These are phyloP conservation scores for Leucania comma DNA, from an alignment of 2,888 invertebrate genomes.

Conservation along the genomic window DNA sequence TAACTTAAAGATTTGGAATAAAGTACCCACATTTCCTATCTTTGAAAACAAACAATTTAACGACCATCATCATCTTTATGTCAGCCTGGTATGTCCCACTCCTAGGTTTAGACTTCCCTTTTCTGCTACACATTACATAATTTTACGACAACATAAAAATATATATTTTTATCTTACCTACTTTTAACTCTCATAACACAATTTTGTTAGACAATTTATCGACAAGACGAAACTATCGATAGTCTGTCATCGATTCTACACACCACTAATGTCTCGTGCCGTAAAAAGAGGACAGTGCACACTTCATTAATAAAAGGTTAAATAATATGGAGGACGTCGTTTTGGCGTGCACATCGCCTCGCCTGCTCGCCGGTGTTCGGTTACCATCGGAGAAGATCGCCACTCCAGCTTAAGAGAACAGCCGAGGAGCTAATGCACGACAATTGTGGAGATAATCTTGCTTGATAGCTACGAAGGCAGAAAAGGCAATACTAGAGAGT, in stretches of 20 bases:
- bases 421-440: conserved; percentile 54
- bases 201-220: conserved; percentile 9
- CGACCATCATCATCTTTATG: conserved; percentile 2
- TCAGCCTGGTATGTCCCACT: not conserved
- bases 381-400: conserved; percentile 66
- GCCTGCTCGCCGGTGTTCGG: conserved; percentile 65
- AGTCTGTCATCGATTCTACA: conserved; percentile 9
- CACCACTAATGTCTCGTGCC: conserved; percentile 83
- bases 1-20: conserved; percentile 40
- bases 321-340: conserved; percentile 82
- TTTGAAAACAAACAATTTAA: conserved; percentile 47
- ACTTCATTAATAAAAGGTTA: conserved; percentile 88
- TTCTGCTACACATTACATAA: not conserved
- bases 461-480: conserved; percentile 4
- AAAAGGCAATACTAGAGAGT: not conserved
- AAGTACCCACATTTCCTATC: conserved; percentile 31
- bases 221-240: conserved; percentile 28
- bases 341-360: conserved; percentile 72
- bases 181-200: not conserved
- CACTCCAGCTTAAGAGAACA: conserved; percentile 50
- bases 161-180: not conserved
- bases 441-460: conserved; percentile 33
- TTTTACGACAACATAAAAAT: not conserved
- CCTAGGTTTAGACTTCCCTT: not conserved
- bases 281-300: conserved; percentile 84